These are phyloP conservation scores for Stichodactyla mertensii DNA, from an alignment of 64 coral and sea anemone genomes.

Conservation along the genomic window DNA sequence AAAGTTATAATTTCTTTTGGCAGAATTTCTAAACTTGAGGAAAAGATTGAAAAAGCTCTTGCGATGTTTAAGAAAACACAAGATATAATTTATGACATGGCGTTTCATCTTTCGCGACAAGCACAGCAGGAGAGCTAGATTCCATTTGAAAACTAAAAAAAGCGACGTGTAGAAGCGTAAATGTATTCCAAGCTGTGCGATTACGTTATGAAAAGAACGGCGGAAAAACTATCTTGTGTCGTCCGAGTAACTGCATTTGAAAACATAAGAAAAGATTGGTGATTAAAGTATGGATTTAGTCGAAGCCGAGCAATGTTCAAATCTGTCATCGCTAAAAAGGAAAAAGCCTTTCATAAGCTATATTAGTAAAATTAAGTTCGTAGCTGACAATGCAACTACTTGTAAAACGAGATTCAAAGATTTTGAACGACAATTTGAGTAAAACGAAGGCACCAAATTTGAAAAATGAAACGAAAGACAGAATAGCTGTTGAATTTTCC, in stretches of 20 bases:
- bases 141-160: background rate
- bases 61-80: background rate
- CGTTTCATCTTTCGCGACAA: constrained; percentile 1
- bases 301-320: background rate
- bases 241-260: background rate
- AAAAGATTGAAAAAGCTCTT: background rate
- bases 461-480: too few relatives aligned
- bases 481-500: too few relatives aligned
- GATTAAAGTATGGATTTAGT: background rate
- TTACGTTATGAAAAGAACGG: background rate
- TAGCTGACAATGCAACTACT: background rate
- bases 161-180: background rate
- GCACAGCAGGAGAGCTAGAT: background rate
- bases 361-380: background rate
- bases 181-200: background rate
- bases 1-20: background rate
- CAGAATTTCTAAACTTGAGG: background rate
- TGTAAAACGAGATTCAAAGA: too few relatives aligned
- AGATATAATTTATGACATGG: background rate
- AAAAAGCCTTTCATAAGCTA: background rate
- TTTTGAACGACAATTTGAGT: background rate
- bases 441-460: background rate
- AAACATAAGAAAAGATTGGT: background rate
- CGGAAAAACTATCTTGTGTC: background rate
- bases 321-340: background rate